These are phyloP conservation scores for Bubo scandiacus DNA, from an alignment of 2,113 vertebrate species.

Conservation along the genomic window DNA sequence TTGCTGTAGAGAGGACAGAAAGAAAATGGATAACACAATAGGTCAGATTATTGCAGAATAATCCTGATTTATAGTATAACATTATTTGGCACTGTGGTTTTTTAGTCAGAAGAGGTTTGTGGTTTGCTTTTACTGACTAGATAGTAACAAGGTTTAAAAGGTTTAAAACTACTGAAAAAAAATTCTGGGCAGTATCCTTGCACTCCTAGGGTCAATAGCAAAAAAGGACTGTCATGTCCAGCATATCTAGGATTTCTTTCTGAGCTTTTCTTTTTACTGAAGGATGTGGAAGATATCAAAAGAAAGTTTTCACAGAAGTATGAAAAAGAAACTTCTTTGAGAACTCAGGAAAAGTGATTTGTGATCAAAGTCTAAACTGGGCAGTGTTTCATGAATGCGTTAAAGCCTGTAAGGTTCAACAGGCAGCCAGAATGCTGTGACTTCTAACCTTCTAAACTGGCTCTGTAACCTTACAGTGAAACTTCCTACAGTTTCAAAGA, in stretches of 20 bases:
- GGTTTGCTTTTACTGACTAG: neutral
- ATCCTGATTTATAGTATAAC: neutral
- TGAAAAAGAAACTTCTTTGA: neutral
- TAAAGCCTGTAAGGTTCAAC: neutral
- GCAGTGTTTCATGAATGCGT: neutral
- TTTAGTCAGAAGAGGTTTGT: neutral
- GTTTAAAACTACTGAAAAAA: neutral
- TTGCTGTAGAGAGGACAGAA: neutral
- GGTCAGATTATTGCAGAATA: neutral
- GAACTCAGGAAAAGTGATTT: neutral
- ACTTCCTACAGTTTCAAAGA: neutral
- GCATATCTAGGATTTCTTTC: neutral
- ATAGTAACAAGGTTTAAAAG: neutral
- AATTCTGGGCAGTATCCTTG: neutral
- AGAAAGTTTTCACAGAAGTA: neutral
- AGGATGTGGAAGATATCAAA: neutral
- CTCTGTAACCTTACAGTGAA: neutral
- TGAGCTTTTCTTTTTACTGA: neutral
- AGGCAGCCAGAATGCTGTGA: neutral
- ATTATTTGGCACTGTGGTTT: neutral
- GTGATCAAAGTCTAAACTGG: neutral
- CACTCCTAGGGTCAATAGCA: neutral
- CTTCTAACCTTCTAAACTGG: neutral
- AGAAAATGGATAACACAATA: neutral
- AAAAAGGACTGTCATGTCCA: neutral